phyloP scores from a whole-genome alignment of 2,888 invertebrate genomes.

The Leucophora obtusa region DNA sequence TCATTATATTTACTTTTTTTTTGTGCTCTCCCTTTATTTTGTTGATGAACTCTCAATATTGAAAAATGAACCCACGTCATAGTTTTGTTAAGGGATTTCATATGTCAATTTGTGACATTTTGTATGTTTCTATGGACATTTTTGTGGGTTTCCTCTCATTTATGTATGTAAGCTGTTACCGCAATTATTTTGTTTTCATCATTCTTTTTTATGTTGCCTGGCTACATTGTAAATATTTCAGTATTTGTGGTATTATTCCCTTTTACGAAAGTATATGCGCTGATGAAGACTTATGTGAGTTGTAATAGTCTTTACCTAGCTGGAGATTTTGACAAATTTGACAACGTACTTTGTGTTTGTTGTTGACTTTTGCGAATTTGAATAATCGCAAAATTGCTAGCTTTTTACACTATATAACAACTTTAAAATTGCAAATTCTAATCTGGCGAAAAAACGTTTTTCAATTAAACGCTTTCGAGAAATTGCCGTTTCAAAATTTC shows the following conservation, averaged over 20 bases:
- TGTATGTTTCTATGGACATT: constrained; percentile 8
- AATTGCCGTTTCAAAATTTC: too few relatives aligned
- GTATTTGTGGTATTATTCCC: neutral
- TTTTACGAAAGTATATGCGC: neutral
- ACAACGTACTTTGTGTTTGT: constrained; percentile 27
- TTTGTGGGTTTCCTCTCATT: constrained; percentile 7
- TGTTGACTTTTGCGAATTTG: neutral
- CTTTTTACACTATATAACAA: too few relatives aligned
- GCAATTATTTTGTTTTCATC: constrained; percentile 35
- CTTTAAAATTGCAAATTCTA: too few relatives aligned
- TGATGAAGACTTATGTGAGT: constrained; percentile 6
- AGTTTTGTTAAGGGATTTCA: constrained; percentile 53
- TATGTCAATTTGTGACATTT: constrained; percentile 63
- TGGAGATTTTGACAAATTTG: constrained; percentile 40
- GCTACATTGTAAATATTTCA: constrained; percentile 13
- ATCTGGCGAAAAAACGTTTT: too few relatives aligned
- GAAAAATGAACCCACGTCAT: constrained; percentile 42
- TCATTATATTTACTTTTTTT: neutral
- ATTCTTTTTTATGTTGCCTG: constrained; percentile 1
- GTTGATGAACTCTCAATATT: constrained; percentile 53
- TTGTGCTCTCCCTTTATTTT: constrained; percentile 17
- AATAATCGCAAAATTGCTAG: too few relatives aligned
- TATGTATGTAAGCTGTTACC: constrained; percentile 6
- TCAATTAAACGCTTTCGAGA: too few relatives aligned
- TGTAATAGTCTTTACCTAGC: constrained; percentile 32